phyloP scores from a whole-genome alignment of 1,140 invertebrate species.

The Berghia stephanieae region DNA sequence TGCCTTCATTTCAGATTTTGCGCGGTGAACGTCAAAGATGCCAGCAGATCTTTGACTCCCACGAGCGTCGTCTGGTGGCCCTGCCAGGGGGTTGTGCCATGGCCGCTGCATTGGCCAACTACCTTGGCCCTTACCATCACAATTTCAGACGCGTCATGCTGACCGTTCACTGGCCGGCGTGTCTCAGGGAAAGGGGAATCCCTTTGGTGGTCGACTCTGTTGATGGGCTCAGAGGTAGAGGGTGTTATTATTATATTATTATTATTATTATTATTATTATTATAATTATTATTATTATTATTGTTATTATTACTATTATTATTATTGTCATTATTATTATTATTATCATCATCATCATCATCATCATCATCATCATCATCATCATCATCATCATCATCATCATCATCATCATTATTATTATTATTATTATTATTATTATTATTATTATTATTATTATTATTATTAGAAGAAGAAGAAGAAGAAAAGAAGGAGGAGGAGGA shows the following conservation, averaged over 20 bases:
- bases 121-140: slow-evolving; percentile 65
- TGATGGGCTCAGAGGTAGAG: slow-evolving; percentile 59
- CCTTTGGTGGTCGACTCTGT: slow-evolving; percentile 64
- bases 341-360: slow-evolving; percentile 2
- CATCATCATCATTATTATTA: no score
- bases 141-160: slow-evolving; percentile 63
- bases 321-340: no score
- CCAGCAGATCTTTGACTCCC: slow-evolving; percentile 63
- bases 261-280: no score
- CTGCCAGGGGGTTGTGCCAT: slow-evolving; percentile 63
- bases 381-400: slow-evolving; percentile 2
- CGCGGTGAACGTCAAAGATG: slow-evolving; percentile 59
- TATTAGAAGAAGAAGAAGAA: no score
- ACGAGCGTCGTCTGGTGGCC: slow-evolving; percentile 50
- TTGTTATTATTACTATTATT: no score
- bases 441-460: no score
- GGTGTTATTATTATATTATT: no score
- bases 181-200: slow-evolving; percentile 62
- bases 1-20: slow-evolving; percentile 54
- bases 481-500: no score
- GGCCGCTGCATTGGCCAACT: slow-evolving; percentile 60
- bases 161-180: slow-evolving; percentile 65
- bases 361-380: slow-evolving; percentile 2
- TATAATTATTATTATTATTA: no score
- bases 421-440: no score